Evolutionary conservation across 2,888 invertebrate genomes (phyloP).

Genomic region (Cryptosula pallasiana): DNA sequence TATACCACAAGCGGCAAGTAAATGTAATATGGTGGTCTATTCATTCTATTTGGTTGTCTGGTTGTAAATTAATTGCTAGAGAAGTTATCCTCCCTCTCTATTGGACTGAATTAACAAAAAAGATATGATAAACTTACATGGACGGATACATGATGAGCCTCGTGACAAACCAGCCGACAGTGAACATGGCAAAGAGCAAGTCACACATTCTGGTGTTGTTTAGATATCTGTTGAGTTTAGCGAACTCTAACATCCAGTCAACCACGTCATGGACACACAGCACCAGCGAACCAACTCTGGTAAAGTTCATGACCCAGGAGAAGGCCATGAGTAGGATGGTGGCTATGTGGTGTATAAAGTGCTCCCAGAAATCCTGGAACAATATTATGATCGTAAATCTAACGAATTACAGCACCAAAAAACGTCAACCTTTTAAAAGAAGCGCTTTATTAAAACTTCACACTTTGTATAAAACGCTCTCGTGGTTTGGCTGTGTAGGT

Average conservation of each 20-base stretch:
- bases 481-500: no score
- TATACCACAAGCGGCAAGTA: no score
- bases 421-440: no score
- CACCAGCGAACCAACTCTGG: constrained; percentile 81
- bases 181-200: constrained; percentile 79
- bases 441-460: no score
- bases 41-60: no score
- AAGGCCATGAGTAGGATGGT: constrained; percentile 83
- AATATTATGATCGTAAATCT: no score
- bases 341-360: constrained; percentile 94
- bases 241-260: constrained; percentile 60
- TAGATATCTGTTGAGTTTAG: constrained; percentile 90
- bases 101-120: no score
- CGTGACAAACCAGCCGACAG: constrained; percentile 83
- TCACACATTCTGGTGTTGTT: constrained; percentile 84
- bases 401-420: no score
- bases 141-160: constrained; percentile 81
- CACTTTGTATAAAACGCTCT: no score
- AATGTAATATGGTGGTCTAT: no score
- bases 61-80: no score
- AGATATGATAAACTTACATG: constrained; percentile 43
- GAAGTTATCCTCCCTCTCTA: no score
- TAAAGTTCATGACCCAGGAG: constrained; percentile 91
- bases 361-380: constrained; percentile 78
- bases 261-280: constrained; percentile 56